Percentiles rank a stretch among this genome's conserved stretches.
These are phyloP conservation scores for Tor tambroides DNA, from an alignment of 2,113 vertebrate genomes.

Conservation along the genomic window DNA sequence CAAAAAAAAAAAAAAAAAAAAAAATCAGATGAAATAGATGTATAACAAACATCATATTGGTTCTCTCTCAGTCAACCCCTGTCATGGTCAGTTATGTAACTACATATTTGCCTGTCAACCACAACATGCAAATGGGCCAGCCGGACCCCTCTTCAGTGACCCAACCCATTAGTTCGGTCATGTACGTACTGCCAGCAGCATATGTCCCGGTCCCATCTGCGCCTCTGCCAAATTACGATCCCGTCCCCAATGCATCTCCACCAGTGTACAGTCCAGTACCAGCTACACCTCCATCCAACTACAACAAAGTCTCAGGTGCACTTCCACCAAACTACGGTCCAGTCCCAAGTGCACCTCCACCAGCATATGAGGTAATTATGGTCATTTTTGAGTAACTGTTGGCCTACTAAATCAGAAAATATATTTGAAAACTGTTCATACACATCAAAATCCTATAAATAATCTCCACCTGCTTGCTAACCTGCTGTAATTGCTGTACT, in stretches of 20 bases:
- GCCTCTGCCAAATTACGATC: not conserved
- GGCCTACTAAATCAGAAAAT: not conserved
- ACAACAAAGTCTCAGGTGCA: not conserved
- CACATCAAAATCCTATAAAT: not conserved
- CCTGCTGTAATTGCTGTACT: not conserved
- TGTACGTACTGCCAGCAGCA: not conserved
- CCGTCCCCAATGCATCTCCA: not conserved
- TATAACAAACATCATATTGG: not conserved
- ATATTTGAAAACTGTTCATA: not conserved
- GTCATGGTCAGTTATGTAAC: not conserved
- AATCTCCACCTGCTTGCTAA: not conserved
- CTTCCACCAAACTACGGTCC: not conserved
- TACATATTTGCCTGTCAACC: not conserved
- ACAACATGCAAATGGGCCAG: not conserved
- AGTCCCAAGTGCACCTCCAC: not conserved
- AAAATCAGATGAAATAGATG: not conserved
- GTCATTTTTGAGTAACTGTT: not conserved
- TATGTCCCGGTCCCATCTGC: not conserved
- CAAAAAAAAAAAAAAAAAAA: not conserved
- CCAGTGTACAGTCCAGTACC: not conserved
- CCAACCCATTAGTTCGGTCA: not conserved
- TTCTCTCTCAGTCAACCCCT: not conserved
- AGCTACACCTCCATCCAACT: not conserved
- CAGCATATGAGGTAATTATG: conserved; percentile 16
- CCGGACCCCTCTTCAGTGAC: not conserved